Percentiles rank a stretch among this genome's conserved stretches.
These are phyloP conservation scores for Anguilla megastoma DNA, from an alignment of 2,797 vertebrate genomes.

Conservation along the genomic window DNA sequence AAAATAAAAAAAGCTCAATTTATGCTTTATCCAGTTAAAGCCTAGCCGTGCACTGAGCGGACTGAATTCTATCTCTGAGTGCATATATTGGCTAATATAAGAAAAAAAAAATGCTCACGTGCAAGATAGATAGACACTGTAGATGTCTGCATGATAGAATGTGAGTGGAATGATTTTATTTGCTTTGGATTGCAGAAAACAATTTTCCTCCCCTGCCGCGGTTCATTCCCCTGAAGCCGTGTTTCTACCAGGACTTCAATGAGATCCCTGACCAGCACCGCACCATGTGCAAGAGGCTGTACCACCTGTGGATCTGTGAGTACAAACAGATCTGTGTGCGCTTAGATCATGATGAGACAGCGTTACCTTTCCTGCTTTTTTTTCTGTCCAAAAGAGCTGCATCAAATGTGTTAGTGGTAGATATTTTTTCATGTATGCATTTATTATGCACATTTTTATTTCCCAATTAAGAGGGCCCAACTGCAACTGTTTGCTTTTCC, in stretches of 20 bases:
- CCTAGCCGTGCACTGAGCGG: not conserved
- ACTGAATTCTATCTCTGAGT: not conserved
- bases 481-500: not conserved
- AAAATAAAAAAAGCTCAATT: not conserved
- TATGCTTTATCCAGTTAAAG: not conserved
- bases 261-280: constrained; percentile 86
- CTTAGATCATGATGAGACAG: not conserved
- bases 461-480: not conserved
- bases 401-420: not conserved
- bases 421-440: no score
- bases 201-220: constrained; percentile 90
- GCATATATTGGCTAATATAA: not conserved
- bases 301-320: constrained; percentile 92
- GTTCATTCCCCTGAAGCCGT: constrained; percentile 86
- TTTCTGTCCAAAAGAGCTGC: not conserved
- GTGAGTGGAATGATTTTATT: not conserved
- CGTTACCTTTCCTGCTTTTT: not conserved
- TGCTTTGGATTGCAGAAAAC: constrained; percentile 61
- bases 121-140: not conserved
- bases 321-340: not conserved
- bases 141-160: not conserved
- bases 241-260: constrained; percentile 92
- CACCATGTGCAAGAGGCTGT: constrained; percentile 82
- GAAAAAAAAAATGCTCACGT: not conserved
- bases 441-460: not conserved